Base-by-base conservation (phyloP, 2,888 invertebrate species). In the Drosophila greeni region DNA sequence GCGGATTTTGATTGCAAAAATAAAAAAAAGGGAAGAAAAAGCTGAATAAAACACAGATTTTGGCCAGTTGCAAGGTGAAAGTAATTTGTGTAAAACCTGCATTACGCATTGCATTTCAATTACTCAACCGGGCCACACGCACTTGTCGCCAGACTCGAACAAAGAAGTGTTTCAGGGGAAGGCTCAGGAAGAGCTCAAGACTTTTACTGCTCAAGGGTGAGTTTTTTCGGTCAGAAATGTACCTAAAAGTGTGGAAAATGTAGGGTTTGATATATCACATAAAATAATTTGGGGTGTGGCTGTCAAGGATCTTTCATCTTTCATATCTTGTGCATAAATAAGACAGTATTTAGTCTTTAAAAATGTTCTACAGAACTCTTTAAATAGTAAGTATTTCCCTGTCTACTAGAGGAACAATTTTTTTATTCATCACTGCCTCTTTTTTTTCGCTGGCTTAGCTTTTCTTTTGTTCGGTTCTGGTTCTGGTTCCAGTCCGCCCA, bases 61-160 rank as follows among this genome's bases (percentile, higher is more conserved):
- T 60, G 48, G 47, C 40, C 56, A 65, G 36, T 29, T 33, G 11
- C 47, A 29, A 34, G 67, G 76, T 75, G 75, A 70, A 70, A 70
- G 70, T 62, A 57, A 67, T 72, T 72, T 72, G 59, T 54, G 58
- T 34, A 9, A 47, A 45, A 31, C 47, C 37, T 31, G 33, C 39
- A 42, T 60, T 48, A 66, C 65, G 59, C 66, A 66, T 51, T 47
- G 55, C 53, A 45, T 51, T 54, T 57, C 49, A 51, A 59, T 70
- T 57, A 42, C 23, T 5, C 31, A 36, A 40, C 39, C 34, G 9
- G 23, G 29, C 24, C n/a, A 12, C 56, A 58, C 39, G 57, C 56
- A 53, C 39, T 54, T 31, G 31, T 39, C 54, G 56, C 36, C 6
- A 16, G 11, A 37, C 8, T 14, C 29, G 9, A 23, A 54, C 33